Evolutionary conservation across 2,888 invertebrate genomes (phyloP), one percentile per base, ranked within the genome.

Genomic region (Anoplius nigerrimus): DNA sequence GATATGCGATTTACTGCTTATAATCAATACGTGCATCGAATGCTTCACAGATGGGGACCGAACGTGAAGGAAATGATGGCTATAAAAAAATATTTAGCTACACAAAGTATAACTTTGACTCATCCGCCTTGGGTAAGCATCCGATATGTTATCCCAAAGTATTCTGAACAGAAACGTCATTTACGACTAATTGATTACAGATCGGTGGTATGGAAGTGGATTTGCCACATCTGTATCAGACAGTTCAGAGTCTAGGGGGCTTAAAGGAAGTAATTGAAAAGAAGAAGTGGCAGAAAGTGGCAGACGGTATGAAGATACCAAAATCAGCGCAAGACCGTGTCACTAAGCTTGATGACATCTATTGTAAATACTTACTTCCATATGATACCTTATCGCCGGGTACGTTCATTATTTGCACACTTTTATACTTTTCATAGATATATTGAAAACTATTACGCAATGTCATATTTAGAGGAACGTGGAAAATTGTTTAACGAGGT

Each of bases 171-270:
- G 24, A 24, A 24, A 6, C 2, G 3, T 24, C 24, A 24, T 6
- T 56, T 71, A 74, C 66, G n/a, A 16, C 5, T 48, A 16, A 11
- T 57, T 34, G 34, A 1, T 24, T 89, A 63, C 80, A 94, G 94
- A 93, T 97, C 77, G 97, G 97, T 27, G 97, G 97, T 4, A 93
- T 97, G 90, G 98, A 98, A 90, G 91, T 98, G 0, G 97, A 98
- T 87, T 89, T 98, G 2, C 95, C 96, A 0, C 93, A 95, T 57
- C 89, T 98, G 5, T 97, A 96, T 86, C 94, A 95, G 82, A 93
- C 94, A 0, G 97, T 98, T 0, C 95, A 97, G 85, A 92, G 93
- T 45, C 91, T 94, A 69, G 98, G 98, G 0, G 98, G 98, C 0
- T 90, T 97, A 15, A 95, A 95, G 83, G 94, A 94, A 82, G 95